These are phyloP conservation scores for Vannuccia rotundouncinata DNA, from an alignment of 2,888 invertebrate genomes.

Conservation along the genomic window DNA sequence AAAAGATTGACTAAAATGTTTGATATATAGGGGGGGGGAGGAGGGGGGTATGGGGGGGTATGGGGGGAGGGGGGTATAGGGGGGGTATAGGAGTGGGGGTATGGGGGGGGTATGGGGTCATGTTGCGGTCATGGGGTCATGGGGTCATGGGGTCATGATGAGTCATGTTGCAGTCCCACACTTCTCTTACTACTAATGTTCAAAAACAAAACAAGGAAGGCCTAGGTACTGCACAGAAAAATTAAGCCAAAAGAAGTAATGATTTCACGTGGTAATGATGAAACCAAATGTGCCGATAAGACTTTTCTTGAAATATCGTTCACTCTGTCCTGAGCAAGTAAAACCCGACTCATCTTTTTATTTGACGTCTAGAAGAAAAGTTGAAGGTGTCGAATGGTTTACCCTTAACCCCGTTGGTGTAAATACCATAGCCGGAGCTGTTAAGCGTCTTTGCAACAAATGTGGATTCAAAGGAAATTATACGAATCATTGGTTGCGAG, in stretches of 20 bases:
- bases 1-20: too few species aligned
- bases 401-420: background rate
- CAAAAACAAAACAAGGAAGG: conserved; percentile 25
- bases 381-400: conserved; percentile 10
- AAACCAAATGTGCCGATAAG: conserved; percentile 3
- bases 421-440: background rate
- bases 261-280: conserved; percentile 14
- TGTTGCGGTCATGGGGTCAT: too few species aligned
- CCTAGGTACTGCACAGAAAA: conserved; percentile 11
- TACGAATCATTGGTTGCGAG: conserved; percentile 7
- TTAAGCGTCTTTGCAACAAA: background rate
- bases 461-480: conserved; percentile 16
- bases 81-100: too few species aligned
- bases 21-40: too few species aligned
- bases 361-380: conserved; percentile 18
- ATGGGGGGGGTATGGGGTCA: too few species aligned
- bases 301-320: conserved; percentile 15
- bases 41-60: too few species aligned
- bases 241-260: conserved; percentile 22
- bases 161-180: too few species aligned
- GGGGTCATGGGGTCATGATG: too few species aligned
- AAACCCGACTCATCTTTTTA: conserved; percentile 8
- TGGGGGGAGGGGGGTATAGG: too few species aligned
- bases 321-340: conserved; percentile 3
- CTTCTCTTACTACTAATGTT: too few species aligned